A percentile compares a stretch with the other conserved stretches of the same genome.
phyloP scores from a whole-genome alignment of 2,113 vertebrate species.

The Heterochromis multidens region DNA sequence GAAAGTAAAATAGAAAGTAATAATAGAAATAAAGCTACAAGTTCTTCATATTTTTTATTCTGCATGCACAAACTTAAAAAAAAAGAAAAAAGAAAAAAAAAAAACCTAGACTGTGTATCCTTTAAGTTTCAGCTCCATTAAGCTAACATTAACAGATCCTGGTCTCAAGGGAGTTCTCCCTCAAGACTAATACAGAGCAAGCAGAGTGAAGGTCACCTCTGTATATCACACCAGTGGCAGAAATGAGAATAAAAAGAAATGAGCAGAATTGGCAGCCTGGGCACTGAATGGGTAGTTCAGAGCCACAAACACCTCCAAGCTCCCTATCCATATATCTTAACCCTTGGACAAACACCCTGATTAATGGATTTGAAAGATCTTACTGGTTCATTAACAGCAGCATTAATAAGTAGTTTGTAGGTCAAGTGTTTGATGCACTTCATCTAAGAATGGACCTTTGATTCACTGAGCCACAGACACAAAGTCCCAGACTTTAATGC shows the following conservation, averaged over 20 bases:
- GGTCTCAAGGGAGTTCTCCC: slow-evolving; percentile 8
- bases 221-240: slow-evolving; percentile 1
- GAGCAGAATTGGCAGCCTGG: slow-evolving; percentile 3
- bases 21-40: background rate
- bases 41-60: background rate
- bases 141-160: slow-evolving; percentile 2
- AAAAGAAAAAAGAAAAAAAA: background rate
- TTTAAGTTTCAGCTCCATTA: background rate
- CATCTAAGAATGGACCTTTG: slow-evolving; percentile 17
- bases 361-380: slow-evolving; percentile 31
- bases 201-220: slow-evolving; percentile 22
- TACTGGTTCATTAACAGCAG: slow-evolving; percentile 29
- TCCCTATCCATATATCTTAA: background rate
- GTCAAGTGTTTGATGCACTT: slow-evolving; percentile 42
- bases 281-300: background rate
- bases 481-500: background rate
- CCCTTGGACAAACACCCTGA: slow-evolving; percentile 2
- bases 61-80: background rate
- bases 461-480: background rate
- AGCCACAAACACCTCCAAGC: background rate
- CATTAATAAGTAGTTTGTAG: slow-evolving; percentile 36
- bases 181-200: background rate
- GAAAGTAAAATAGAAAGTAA: background rate
- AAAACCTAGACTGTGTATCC: background rate
- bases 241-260: slow-evolving; percentile 23